These are phyloP conservation scores for Acanthosoma haemorrhoidale DNA, from an alignment of 2,888 invertebrate genomes.

Conservation along the genomic window DNA sequence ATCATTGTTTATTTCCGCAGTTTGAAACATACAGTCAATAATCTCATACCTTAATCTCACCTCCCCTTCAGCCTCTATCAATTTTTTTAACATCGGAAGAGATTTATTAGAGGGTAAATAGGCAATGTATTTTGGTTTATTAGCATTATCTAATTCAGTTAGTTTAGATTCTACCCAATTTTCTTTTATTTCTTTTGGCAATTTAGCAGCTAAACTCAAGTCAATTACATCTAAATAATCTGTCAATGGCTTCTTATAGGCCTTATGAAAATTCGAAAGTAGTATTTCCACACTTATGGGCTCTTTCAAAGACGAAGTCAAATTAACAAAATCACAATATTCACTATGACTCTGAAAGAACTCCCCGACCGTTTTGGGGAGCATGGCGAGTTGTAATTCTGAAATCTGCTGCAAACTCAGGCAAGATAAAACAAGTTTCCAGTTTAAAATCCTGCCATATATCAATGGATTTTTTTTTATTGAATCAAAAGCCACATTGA, in stretches of 20 bases:
- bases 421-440: constrained; percentile 18
- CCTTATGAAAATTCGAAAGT: constrained; percentile 23
- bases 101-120: constrained; percentile 22
- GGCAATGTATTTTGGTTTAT: constrained; percentile 17
- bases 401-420: constrained; percentile 29
- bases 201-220: background rate
- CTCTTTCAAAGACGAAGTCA: background rate
- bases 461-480: constrained; percentile 15
- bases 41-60: background rate
- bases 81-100: constrained; percentile 24
- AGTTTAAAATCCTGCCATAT: constrained; percentile 22
- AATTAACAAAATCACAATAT: constrained; percentile 1
- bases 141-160: background rate
- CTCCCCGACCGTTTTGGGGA: constrained; percentile 26
- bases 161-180: constrained; percentile 32
- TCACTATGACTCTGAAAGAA: constrained; percentile 15
- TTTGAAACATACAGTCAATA: constrained; percentile 19
- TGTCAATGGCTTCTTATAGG: constrained; percentile 21
- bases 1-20: background rate
- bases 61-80: constrained; percentile 25
- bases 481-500: constrained; percentile 19
- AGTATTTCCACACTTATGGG: background rate
- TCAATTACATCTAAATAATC: constrained; percentile 9
- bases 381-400: constrained; percentile 12
- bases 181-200: constrained; percentile 24